These are phyloP conservation scores for Schizaphis graminum DNA, from an alignment of 2,888 invertebrate species.

Conservation along the genomic window DNA sequence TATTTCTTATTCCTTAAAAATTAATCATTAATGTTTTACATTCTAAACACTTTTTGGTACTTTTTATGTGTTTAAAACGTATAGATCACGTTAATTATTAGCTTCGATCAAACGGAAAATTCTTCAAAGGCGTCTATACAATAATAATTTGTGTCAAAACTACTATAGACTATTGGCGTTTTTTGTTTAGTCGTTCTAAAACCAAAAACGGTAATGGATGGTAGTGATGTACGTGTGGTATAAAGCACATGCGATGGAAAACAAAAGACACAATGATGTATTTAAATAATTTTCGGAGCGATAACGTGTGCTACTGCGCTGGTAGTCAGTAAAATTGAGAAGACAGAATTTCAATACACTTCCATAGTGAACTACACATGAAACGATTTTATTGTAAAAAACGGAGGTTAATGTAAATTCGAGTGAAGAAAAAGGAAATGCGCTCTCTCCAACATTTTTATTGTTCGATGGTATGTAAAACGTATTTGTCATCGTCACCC, in stretches of 20 bases:
- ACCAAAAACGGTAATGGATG: not conserved
- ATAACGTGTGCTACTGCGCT: not conserved
- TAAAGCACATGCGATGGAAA: no score
- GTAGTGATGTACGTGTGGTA: not conserved
- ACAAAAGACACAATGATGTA: not conserved
- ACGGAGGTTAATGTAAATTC: not conserved
- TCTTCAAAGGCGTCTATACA: not conserved
- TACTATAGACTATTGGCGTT: not conserved
- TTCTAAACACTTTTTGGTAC: no score
- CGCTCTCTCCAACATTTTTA: not conserved
- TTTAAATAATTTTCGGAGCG: constrained; percentile 3
- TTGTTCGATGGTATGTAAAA: not conserved
- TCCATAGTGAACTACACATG: not conserved
- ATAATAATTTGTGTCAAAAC: not conserved
- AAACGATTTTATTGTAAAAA: not conserved
- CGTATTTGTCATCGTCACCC: not conserved
- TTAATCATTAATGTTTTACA: no score
- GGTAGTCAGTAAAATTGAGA: not conserved
- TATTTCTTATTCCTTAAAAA: no score
- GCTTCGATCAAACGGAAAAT: not conserved
- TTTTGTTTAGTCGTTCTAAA: not conserved
- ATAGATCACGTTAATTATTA: not conserved
- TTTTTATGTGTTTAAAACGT: not conserved
- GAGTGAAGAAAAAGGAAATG: not conserved
- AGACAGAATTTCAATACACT: not conserved